phyloP scores from a whole-genome alignment of 2,888 invertebrate genomes.

The Terebella lapidaria region DNA sequence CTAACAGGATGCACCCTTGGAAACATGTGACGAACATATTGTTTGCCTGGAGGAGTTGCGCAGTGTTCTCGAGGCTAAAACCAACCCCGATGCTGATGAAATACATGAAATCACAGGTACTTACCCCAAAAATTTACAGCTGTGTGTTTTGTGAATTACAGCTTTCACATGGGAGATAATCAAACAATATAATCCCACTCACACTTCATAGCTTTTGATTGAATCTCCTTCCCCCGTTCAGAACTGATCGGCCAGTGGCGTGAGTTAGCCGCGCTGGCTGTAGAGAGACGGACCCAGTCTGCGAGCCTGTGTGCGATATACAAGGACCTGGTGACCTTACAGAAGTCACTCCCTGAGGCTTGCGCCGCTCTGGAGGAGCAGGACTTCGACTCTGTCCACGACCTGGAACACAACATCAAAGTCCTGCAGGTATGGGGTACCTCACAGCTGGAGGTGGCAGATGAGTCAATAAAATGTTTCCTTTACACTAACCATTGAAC shows the following conservation, averaged over 20 bases:
- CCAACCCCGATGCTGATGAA: background rate
- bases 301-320: background rate
- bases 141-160: too few species aligned
- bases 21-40: slow-evolving; percentile 81
- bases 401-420: background rate
- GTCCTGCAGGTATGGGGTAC: background rate
- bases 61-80: background rate
- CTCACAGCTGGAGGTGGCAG: too few species aligned
- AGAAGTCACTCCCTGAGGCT: background rate
- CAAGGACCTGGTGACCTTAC: background rate
- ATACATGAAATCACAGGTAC: background rate
- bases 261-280: background rate
- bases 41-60: slow-evolving; percentile 59
- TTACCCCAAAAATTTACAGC: too few species aligned
- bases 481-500: too few species aligned
- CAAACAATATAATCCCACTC: too few species aligned
- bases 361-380: background rate
- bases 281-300: background rate
- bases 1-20: slow-evolving; percentile 52
- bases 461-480: too few species aligned
- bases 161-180: too few species aligned
- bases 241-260: background rate
- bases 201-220: too few species aligned
- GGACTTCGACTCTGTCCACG: background rate
- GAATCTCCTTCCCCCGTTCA: too few species aligned